Conservation (phyloP, 2,797 vertebrate species). For the Petrocephalus schoutedeni region DNA sequence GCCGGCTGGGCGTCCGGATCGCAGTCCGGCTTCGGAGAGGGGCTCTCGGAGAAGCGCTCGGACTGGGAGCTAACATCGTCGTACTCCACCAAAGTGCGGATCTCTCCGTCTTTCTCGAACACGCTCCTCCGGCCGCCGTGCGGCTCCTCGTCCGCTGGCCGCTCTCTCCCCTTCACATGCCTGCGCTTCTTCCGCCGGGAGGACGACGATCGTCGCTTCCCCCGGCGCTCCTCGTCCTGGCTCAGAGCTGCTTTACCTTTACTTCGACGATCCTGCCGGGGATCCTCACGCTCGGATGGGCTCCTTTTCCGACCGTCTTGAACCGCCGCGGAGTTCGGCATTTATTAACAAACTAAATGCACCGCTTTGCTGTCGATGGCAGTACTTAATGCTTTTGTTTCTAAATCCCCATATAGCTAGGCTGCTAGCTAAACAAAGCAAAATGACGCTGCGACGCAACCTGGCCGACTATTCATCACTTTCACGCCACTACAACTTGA, state of each 20-base stretch:
- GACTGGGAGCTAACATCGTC: conserved; percentile 94
- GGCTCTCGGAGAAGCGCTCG: conserved; percentile 74
- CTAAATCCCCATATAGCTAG: neutral
- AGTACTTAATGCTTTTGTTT: conserved; percentile 9
- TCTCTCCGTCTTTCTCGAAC: conserved; percentile 65
- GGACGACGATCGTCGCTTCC: conserved; percentile 69
- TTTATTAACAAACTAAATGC: conserved; percentile 41
- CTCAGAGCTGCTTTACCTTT: conserved; percentile 63
- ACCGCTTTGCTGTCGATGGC: neutral
- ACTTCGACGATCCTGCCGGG: conserved; percentile 58
- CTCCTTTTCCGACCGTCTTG: conserved; percentile 70
- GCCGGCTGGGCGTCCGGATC: conserved; percentile 47
- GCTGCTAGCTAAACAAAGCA: conserved; percentile 9
- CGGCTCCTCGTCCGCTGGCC: conserved; percentile 56
- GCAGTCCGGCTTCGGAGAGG: conserved; percentile 63
- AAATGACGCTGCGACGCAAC: neutral
- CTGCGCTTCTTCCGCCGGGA: conserved; percentile 75
- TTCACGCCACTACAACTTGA: neutral
- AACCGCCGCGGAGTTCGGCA: conserved; percentile 74
- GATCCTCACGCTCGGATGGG: conserved; percentile 66
- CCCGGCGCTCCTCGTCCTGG: conserved; percentile 46
- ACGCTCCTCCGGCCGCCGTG: conserved; percentile 53
- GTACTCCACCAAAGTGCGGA: conserved; percentile 77
- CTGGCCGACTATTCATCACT: neutral
- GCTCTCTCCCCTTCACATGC: conserved; percentile 58